Conservation (phyloP, 2,113 vertebrate genomes). For the Lontra canadensis region DNA sequence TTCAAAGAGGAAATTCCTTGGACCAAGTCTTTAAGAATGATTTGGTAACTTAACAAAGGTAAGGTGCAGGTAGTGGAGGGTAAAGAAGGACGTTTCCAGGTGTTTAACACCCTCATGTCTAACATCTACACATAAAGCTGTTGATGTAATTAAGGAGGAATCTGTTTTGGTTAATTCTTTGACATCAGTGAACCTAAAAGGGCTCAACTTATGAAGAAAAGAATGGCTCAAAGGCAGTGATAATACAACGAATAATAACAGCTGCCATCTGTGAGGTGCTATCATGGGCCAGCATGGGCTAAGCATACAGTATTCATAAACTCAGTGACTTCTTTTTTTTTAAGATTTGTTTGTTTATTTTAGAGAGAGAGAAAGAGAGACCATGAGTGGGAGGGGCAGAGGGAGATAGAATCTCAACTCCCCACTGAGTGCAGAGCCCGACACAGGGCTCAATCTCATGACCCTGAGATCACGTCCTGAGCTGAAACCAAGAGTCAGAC, state of each 20-base stretch:
- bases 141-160: background rate
- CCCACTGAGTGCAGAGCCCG: background rate
- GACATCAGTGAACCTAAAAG: background rate
- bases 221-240: background rate
- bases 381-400: background rate
- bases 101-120: background rate
- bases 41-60: background rate
- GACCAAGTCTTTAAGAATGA: background rate
- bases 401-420: background rate
- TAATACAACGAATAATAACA: background rate
- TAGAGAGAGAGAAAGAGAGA: background rate
- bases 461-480: background rate
- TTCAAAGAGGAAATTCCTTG: background rate
- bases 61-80: background rate
- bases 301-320: background rate
- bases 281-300: background rate
- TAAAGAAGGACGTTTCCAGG: background rate
- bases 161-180: background rate
- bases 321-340: background rate
- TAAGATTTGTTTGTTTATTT: background rate
- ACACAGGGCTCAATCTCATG: background rate
- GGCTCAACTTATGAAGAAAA: background rate
- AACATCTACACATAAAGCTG: background rate
- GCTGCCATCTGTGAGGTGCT: background rate
- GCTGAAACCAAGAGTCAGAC: background rate